Conservation (phyloP, 2,888 invertebrate species). For the Acanthosepion lycidas region DNA sequence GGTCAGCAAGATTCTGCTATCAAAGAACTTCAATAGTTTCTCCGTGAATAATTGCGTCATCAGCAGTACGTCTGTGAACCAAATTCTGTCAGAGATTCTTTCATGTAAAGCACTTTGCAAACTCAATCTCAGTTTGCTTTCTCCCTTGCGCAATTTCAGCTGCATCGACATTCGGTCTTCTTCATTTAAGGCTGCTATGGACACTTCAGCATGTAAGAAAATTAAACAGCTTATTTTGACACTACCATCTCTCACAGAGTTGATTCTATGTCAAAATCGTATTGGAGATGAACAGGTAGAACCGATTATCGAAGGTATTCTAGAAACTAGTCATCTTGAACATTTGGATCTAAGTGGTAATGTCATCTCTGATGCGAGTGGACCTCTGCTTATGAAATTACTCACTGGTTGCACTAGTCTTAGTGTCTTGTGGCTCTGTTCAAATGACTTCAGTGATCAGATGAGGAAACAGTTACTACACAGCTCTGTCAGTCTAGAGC, state of each 20-base stretch:
- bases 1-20: neutral
- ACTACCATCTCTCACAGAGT: conserved; percentile 15
- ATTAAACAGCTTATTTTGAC: conserved; percentile 34
- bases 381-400: neutral
- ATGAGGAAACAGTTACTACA: conserved; percentile 38
- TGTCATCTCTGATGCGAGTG: neutral
- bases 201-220: neutral
- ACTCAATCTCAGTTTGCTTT: conserved; percentile 43
- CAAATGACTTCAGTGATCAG: conserved; percentile 13
- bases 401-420: neutral
- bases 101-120: neutral
- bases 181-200: conserved; percentile 2
- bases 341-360: conserved; percentile 43
- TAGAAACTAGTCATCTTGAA: conserved; percentile 37
- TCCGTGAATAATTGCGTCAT: neutral
- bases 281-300: conserved; percentile 38
- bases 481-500: neutral
- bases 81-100: neutral
- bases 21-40: conserved; percentile 36
- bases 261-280: conserved; percentile 40
- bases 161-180: conserved; percentile 36
- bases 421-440: conserved; percentile 37
- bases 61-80: neutral
- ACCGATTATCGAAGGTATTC: neutral
- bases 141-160: conserved; percentile 46